Conservation (phyloP, 2,113 vertebrate genomes). For the Leuciscus idus region DNA sequence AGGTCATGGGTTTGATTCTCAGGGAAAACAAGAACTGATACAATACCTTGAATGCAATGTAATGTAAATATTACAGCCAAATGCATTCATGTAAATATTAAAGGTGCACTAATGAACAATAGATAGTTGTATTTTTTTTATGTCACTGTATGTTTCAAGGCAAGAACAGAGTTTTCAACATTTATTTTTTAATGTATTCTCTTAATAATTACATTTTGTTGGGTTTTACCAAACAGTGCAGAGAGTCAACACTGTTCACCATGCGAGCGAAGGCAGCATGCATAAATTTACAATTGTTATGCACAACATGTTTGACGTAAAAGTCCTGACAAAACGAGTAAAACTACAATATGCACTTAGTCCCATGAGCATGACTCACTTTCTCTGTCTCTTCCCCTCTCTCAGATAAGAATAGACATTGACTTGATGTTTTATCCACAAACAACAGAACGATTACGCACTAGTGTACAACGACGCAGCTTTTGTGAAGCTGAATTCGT, state of each 20-base stretch:
- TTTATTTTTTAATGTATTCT: not conserved
- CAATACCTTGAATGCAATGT: too few species aligned
- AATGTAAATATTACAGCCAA: too few species aligned
- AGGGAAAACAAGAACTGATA: too few species aligned
- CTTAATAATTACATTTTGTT: not conserved
- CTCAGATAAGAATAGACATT: slow-evolving; percentile 33
- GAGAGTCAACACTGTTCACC: not conserved
- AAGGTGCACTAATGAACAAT: too few species aligned
- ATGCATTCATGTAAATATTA: too few species aligned
- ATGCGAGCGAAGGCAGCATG: not conserved
- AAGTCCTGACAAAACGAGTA: not conserved
- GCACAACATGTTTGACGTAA: slow-evolving; percentile 1
- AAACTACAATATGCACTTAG: slow-evolving; percentile 27
- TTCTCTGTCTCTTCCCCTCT: not conserved
- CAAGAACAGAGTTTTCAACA: too few species aligned
- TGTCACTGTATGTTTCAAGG: too few species aligned
- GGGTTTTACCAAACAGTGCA: not conserved
- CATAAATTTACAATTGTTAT: not conserved
- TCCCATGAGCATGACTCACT: slow-evolving; percentile 32
- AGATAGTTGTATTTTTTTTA: too few species aligned
- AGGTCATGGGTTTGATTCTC: too few species aligned
- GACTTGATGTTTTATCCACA: slow-evolving; percentile 22
- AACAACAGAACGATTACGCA: slow-evolving; percentile 28
- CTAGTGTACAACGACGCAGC: slow-evolving; percentile 5
- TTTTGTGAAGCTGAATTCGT: slow-evolving; percentile 28